Base-by-base conservation (phyloP, 2,797 vertebrate genomes). In the Sebastes trivittatus region DNA sequence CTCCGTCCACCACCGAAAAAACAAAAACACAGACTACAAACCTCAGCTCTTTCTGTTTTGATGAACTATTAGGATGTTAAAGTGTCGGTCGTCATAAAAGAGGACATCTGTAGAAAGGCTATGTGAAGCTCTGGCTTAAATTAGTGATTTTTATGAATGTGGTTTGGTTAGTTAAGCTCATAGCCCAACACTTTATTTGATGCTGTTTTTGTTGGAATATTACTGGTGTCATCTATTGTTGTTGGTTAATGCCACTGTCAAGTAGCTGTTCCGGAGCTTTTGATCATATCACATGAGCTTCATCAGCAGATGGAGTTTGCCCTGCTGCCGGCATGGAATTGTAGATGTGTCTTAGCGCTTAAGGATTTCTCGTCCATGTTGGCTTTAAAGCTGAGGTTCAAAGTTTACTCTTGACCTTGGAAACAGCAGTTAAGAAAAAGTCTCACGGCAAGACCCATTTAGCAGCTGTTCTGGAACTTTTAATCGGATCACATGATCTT, bases 1-100 rank as follows among this genome's bases (percentile, higher is more conserved):
- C 88, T 89, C 86, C 77, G 88, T 89, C 72, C 80, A 78, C 78
- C 66, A 36, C 68, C 7, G 20, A 82, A 89, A 89, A 87, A 90
- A 82, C 70, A 86, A 82, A 82, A 83, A 87, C 67, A 59, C 46
- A 54, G 34, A 14, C 22, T 11, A 60, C 30, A 78, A 78, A 76
- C 58, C 74, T 46, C 72, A 27, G 68, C 16, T 69, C 9, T 23
- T 66, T 5, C 10, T 61, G 58, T 72, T 25, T 73, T 32, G 25
- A 75, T 25, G 56, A 34, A 27, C 27, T 36, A 3, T 5, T 52
- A 13, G 23, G 30, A 60, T 52, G 74, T 71, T 72, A 20, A 64
- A 80, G 23, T 71, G 73, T 46, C 55, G 11, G 34, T 36, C 36
- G 2, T 32, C 11, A 46, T 70, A 27, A 63, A 77, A 38, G 10